Conservation (phyloP, 2,888 invertebrate genomes). For the Mylabris sibirica region DNA sequence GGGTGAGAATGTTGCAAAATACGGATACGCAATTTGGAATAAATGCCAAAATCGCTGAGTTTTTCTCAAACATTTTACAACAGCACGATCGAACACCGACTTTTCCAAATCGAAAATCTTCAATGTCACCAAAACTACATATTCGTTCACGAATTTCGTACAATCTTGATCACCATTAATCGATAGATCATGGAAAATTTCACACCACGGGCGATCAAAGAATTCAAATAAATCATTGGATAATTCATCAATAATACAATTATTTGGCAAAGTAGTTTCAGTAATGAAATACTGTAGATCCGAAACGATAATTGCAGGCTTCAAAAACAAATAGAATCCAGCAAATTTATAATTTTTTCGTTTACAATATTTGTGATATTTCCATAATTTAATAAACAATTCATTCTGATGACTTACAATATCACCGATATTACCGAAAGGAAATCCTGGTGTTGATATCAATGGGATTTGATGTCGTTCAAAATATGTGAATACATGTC, state of each 20-base stretch:
- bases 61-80: not conserved
- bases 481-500: constrained; percentile 25
- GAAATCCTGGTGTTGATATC: constrained; percentile 37
- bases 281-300: constrained; percentile 16
- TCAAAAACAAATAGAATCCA: constrained; percentile 44
- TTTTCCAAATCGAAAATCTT: not conserved
- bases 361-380: constrained; percentile 43
- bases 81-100: not conserved
- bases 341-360: constrained; percentile 38
- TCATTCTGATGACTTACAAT: constrained; percentile 36
- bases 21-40: not conserved
- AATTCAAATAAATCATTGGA: not conserved
- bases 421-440: constrained; percentile 44
- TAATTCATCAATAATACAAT: not conserved
- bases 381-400: constrained; percentile 42
- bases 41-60: not conserved
- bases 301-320: constrained; percentile 40
- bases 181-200: not conserved
- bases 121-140: not conserved
- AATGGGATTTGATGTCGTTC: constrained; percentile 30
- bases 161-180: not conserved
- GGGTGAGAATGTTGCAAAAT: not conserved
- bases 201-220: not conserved
- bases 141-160: not conserved
- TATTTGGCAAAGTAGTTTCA: not conserved